Percentiles rank a stretch among this genome's conserved stretches.
These are phyloP conservation scores for Chymomyza costata DNA, from an alignment of 1,140 invertebrate species.

Conservation along the genomic window DNA sequence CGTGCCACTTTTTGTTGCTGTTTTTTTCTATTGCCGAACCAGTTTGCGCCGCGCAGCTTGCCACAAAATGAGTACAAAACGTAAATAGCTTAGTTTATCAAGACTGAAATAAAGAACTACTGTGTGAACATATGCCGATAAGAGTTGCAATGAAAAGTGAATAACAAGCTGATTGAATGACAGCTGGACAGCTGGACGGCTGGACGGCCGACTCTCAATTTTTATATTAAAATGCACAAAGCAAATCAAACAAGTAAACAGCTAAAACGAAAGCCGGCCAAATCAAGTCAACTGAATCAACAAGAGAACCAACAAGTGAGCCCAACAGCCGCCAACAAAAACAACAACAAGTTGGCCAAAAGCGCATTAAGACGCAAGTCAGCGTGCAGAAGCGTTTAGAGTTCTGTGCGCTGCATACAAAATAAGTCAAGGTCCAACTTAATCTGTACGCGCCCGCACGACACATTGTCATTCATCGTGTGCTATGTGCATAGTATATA, in stretches of 20 bases:
- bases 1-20: too few species aligned
- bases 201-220: neutral
- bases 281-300: conserved; percentile 4
- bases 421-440: conserved; percentile 61
- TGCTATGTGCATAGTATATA: too few species aligned
- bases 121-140: too few species aligned
- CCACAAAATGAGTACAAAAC: too few species aligned
- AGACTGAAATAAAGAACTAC: too few species aligned
- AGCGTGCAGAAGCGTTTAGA: conserved; percentile 32
- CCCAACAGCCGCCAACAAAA: conserved; percentile 3
- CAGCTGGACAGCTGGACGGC: neutral
- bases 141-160: conserved; percentile 29
- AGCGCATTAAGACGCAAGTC: too few species aligned
- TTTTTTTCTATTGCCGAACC: too few species aligned
- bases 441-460: conserved; percentile 20
- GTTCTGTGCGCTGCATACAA: conserved; percentile 48
- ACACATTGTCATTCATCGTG: neutral
- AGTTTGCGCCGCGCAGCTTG: too few species aligned
- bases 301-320: conserved; percentile 13
- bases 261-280: neutral
- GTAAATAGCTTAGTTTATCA: too few species aligned
- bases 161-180: conserved; percentile 10
- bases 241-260: conserved; percentile 7
- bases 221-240: conserved; percentile 2
- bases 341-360: too few species aligned